These are phyloP conservation scores for Synanthedon andrenaeformis DNA, from an alignment of 2,888 invertebrate genomes.

Conservation along the genomic window DNA sequence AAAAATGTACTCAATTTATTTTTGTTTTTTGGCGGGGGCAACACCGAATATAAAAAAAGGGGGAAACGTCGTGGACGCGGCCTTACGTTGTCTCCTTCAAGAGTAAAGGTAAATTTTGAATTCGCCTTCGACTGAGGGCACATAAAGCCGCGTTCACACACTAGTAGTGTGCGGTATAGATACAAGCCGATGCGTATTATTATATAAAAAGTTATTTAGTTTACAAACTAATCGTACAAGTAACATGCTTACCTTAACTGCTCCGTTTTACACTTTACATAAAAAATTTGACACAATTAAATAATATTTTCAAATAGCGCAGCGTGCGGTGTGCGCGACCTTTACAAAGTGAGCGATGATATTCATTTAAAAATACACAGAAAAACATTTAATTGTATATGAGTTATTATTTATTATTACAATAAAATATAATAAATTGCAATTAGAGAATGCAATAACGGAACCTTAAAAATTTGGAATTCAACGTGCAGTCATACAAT, in stretches of 20 bases:
- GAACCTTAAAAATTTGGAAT: no score
- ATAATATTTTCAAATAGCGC: background rate
- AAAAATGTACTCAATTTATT: slow-evolving; percentile 17
- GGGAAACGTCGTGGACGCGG: no score
- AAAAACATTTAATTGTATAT: no score
- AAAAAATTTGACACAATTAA: background rate
- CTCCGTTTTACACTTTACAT: slow-evolving; percentile 6
- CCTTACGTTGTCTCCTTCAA: no score
- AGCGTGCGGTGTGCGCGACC: background rate
- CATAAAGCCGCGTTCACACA: slow-evolving; percentile 2
- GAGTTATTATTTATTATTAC: no score
- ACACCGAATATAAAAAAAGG: background rate
- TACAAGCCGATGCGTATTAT: slow-evolving; percentile 2
- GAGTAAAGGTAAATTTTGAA: no score
- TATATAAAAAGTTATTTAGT: background rate
- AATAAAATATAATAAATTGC: no score
- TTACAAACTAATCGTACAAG: slow-evolving; percentile 1
- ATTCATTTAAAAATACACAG: no score
- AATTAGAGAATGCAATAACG: no score
- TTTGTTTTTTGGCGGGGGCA: background rate
- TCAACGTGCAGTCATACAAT: no score
- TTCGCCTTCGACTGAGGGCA: no score
- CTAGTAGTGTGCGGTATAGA: background rate
- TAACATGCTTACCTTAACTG: slow-evolving; percentile 1
- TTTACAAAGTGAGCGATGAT: background rate